These are phyloP conservation scores for Sebastes iracundus DNA, from an alignment of 2,797 vertebrate genomes.

Conservation along the genomic window DNA sequence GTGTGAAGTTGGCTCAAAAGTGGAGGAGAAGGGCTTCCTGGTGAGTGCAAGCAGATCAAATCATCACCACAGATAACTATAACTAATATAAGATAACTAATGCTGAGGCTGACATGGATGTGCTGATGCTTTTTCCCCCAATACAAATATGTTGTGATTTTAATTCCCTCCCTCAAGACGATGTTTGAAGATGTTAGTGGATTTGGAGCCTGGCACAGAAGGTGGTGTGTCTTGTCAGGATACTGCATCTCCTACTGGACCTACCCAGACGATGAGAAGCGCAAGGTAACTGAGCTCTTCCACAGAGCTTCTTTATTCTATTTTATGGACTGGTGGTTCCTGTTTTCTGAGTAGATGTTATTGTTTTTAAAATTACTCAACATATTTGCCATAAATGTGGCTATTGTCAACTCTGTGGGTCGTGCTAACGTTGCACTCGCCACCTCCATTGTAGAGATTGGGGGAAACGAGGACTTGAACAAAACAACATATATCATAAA, in stretches of 20 bases:
- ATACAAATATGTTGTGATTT: not conserved
- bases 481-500: too few relatives aligned
- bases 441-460: too few relatives aligned
- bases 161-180: conserved; percentile 77
- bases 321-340: not conserved
- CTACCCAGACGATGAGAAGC: conserved; percentile 94
- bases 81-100: too few relatives aligned
- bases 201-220: conserved; percentile 95
- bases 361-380: not conserved
- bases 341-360: not conserved
- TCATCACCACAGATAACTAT: too few relatives aligned
- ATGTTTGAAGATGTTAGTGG: conserved; percentile 99
- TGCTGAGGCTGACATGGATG: not conserved
- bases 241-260: conserved; percentile 98
- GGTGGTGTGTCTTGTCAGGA: conserved; percentile 94
- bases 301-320: not conserved
- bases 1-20: conserved; percentile 90
- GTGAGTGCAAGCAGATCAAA: conserved; percentile 76
- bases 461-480: too few relatives aligned
- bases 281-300: conserved; percentile 84
- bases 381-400: not conserved
- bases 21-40: conserved; percentile 93
- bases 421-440: too few relatives aligned
- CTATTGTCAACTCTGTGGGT: too few relatives aligned
- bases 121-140: not conserved